phyloP scores from a whole-genome alignment of 2,888 invertebrate species.

The Luffia ferchaultella region DNA sequence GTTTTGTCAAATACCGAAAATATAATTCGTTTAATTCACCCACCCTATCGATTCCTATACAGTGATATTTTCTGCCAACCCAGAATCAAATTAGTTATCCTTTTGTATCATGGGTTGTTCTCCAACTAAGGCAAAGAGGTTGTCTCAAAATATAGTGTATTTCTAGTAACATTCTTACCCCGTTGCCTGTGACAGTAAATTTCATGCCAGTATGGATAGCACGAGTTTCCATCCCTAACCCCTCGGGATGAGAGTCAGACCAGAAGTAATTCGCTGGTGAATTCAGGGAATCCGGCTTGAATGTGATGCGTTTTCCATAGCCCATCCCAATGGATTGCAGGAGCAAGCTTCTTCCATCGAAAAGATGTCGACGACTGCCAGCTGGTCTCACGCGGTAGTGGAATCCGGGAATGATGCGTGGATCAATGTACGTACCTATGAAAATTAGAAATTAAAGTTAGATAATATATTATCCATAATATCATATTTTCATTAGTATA shows the following conservation, averaged over 20 bases:
- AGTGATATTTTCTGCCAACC: too few relatives aligned
- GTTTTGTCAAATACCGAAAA: too few relatives aligned
- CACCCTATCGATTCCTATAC: too few relatives aligned
- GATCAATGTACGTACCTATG: conserved; percentile 76
- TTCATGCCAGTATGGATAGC: conserved; percentile 73
- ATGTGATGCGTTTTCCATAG: conserved; percentile 79
- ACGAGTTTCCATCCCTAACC: conserved; percentile 73
- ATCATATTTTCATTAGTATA: too few relatives aligned
- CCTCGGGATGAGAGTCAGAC: conserved; percentile 80
- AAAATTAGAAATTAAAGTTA: too few relatives aligned
- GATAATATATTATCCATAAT: too few relatives aligned
- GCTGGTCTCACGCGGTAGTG: conserved; percentile 75
- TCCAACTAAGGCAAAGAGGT: too few relatives aligned
- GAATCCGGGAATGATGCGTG: conserved; percentile 76
- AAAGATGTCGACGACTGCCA: conserved; percentile 70
- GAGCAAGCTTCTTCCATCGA: conserved; percentile 69
- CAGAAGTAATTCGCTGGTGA: conserved; percentile 75
- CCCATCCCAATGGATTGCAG: conserved; percentile 76
- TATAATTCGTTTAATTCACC: too few relatives aligned
- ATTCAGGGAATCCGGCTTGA: conserved; percentile 69
- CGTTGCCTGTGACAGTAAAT: conserved; percentile 68
- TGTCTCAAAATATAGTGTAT: too few relatives aligned
- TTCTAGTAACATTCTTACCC: conserved; percentile 50
- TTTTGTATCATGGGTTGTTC: too few relatives aligned
- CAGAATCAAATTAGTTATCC: too few relatives aligned